Percentiles rank a stretch among this genome's conserved stretches.
phyloP scores from a whole-genome alignment of 2,888 invertebrate genomes.

The Acleris literana region DNA sequence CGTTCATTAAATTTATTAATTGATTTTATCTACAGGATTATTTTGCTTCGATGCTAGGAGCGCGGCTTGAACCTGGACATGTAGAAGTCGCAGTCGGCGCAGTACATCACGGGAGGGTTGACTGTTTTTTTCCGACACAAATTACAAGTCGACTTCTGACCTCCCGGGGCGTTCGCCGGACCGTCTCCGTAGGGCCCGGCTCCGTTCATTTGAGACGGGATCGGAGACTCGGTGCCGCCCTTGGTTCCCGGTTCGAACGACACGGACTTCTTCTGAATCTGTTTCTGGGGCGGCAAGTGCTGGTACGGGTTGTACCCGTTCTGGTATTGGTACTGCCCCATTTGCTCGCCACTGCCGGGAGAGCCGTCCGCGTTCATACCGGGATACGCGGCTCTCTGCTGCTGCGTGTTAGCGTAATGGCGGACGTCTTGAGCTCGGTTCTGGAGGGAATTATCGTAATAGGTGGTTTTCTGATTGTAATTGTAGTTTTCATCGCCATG shows the following conservation, averaged over 20 bases:
- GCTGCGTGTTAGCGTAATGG: conserved; percentile 65
- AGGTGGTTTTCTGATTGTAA: conserved; percentile 68
- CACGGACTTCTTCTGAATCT: conserved; percentile 87
- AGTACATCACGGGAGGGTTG: conserved; percentile 90
- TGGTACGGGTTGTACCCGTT: conserved; percentile 84
- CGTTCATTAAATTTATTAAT: conserved; percentile 30
- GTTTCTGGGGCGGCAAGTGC: conserved; percentile 84
- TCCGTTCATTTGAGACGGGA: conserved; percentile 69
- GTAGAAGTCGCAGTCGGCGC: conserved; percentile 96
- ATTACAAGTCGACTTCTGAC: conserved; percentile 88
- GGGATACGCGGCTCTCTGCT: conserved; percentile 69
- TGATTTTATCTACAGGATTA: conserved; percentile 30
- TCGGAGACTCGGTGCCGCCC: conserved; percentile 83
- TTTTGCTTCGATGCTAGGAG: conserved; percentile 60
- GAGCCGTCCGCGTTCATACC: conserved; percentile 59
- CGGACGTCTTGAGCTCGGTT: conserved; percentile 58
- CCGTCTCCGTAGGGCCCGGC: conserved; percentile 57
- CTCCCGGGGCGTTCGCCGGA: conserved; percentile 55
- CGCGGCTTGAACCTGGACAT: conserved; percentile 92
- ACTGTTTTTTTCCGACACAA: conserved; percentile 94
- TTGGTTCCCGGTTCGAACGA: conserved; percentile 90
- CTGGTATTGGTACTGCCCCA: conserved; percentile 66
- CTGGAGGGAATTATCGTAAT: conserved; percentile 63
- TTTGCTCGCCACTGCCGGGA: conserved; percentile 52
- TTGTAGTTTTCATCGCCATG: conserved; percentile 78